phyloP scores from a whole-genome alignment of 1,140 invertebrate species.

The Drosophila equinoxialis region DNA sequence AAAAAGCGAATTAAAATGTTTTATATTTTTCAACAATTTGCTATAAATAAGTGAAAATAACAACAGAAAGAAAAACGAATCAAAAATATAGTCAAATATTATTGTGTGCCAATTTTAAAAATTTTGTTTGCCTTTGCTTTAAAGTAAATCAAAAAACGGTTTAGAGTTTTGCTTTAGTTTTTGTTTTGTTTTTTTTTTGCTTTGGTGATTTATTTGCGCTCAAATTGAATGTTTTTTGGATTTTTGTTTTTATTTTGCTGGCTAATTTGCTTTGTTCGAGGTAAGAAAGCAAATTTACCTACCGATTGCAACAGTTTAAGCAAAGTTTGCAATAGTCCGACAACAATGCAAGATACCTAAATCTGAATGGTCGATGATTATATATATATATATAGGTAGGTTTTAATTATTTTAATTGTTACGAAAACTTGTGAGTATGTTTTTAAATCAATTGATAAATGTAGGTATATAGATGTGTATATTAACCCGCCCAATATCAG shows the following conservation, averaged over 20 bases:
- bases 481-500: background rate
- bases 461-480: background rate
- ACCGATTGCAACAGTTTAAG: slow-evolving; percentile 67
- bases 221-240: slow-evolving; percentile 35
- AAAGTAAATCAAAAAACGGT: slow-evolving; percentile 41
- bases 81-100: background rate
- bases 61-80: background rate
- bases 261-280: slow-evolving; percentile 55
- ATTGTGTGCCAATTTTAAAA: slow-evolving; percentile 18
- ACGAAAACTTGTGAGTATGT: background rate
- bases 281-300: slow-evolving; percentile 70
- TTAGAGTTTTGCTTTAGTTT: slow-evolving; percentile 28
- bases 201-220: slow-evolving; percentile 52
- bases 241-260: slow-evolving; percentile 34
- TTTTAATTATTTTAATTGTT: background rate
- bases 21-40: slow-evolving; percentile 18
- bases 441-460: too few relatives aligned
- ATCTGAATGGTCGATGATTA: slow-evolving; percentile 62
- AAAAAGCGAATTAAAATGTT: slow-evolving; percentile 23
- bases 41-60: slow-evolving; percentile 2
- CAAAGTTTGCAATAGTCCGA: slow-evolving; percentile 71
- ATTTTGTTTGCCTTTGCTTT: slow-evolving; percentile 13
- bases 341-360: slow-evolving; percentile 73
- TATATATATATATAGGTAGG: slow-evolving; percentile 10
- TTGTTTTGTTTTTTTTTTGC: slow-evolving; percentile 47